phyloP scores from a whole-genome alignment of 1,140 invertebrate species.

The Drosophila arawakana region DNA sequence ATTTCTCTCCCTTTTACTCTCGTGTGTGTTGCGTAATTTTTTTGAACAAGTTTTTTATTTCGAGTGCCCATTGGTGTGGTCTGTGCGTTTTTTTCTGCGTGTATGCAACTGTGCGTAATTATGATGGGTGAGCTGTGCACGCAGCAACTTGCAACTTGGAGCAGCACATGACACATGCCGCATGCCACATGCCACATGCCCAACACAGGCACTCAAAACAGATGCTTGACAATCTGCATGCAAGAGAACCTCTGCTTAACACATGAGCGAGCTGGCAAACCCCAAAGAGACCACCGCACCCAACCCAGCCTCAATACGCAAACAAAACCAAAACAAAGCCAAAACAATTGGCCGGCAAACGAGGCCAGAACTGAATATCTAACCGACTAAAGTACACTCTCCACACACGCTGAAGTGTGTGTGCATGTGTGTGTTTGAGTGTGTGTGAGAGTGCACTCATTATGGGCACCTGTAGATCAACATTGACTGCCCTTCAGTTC shows the following conservation, averaged over 20 bases:
- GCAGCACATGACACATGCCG: constrained; percentile 45
- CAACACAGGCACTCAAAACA: constrained; percentile 61
- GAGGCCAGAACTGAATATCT: constrained; percentile 22
- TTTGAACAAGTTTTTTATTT: constrained; percentile 76
- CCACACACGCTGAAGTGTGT: constrained; percentile 10
- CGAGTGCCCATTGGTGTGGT: constrained; percentile 56
- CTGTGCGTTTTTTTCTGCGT: constrained; percentile 37
- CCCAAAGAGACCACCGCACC: not conserved
- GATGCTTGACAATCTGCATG: constrained; percentile 54
- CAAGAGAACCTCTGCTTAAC: constrained; percentile 42
- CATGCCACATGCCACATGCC: constrained; percentile 70
- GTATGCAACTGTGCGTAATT: constrained; percentile 76
- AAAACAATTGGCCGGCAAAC: constrained; percentile 29
- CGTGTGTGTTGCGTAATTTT: constrained; percentile 72
- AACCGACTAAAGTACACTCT: constrained; percentile 9
- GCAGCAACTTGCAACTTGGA: constrained; percentile 38
- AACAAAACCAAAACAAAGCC: constrained; percentile 38
- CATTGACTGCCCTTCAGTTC: constrained; percentile 67
- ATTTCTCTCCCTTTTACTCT: not conserved
- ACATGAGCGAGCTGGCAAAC: constrained; percentile 39
- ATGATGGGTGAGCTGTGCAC: constrained; percentile 66
- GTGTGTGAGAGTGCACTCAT: constrained; percentile 30
- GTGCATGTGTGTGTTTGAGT: constrained; percentile 23
- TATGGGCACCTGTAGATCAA: constrained; percentile 67
- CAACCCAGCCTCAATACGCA: not conserved